These are phyloP conservation scores for Rutpela maculata DNA, from an alignment of 2,888 invertebrate genomes.

Conservation along the genomic window DNA sequence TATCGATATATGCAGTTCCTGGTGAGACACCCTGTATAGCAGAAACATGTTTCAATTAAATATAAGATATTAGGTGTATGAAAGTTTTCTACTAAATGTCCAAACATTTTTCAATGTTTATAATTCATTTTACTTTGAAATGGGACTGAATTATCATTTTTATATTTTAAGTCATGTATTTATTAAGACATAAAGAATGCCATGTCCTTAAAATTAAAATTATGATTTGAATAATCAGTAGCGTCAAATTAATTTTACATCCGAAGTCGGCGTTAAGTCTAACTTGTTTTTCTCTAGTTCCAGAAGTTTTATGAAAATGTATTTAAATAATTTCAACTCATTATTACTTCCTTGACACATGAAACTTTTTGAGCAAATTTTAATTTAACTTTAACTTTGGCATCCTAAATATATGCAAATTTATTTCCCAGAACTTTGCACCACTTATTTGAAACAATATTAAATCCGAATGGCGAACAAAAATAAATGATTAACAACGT, in stretches of 20 bases:
- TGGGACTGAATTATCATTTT: too few relatives aligned
- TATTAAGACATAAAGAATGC: not conserved
- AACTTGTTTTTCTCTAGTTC: not conserved
- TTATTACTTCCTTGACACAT: conserved; percentile 8
- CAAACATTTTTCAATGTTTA: too few relatives aligned
- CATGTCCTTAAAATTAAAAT: not conserved
- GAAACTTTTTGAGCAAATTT: conserved; percentile 17
- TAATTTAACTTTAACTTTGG: conserved; percentile 11
- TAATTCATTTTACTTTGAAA: too few relatives aligned
- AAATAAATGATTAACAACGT: not conserved
- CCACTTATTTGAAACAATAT: not conserved
- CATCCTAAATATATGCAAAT: conserved; percentile 2
- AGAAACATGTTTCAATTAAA: too few relatives aligned
- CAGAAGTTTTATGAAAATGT: conserved; percentile 11
- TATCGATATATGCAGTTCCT: too few relatives aligned
- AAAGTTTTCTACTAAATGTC: too few relatives aligned
- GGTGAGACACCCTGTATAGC: too few relatives aligned
- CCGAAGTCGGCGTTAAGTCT: not conserved
- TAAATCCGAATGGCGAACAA: not conserved
- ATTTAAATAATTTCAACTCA: conserved; percentile 3
- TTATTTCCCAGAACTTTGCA: not conserved
- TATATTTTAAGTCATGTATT: not conserved
- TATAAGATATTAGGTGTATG: too few relatives aligned
- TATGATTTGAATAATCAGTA: not conserved
- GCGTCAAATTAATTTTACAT: not conserved